Conservation (phyloP, 2,797 vertebrate genomes). For the Pangasius mekongensis region DNA sequence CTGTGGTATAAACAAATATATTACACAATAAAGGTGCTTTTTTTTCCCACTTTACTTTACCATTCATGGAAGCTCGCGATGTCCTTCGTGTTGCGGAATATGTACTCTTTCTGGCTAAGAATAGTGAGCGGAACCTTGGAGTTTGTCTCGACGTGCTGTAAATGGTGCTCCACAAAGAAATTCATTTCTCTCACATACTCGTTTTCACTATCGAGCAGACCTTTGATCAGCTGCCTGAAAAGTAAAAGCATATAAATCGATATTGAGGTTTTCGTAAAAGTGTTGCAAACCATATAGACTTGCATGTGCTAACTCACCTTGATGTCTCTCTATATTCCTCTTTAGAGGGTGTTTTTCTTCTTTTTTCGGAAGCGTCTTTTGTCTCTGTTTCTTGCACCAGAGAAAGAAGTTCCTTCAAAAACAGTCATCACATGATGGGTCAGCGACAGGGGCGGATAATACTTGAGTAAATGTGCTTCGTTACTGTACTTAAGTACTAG, state of each 20-base stretch:
- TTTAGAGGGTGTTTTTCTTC: conserved; percentile 81
- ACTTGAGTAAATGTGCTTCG: neutral
- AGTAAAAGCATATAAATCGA: neutral
- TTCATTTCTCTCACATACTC: conserved; percentile 86
- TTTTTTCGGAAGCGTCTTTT: conserved; percentile 70
- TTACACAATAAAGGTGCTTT: too few relatives aligned
- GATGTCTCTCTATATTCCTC: conserved; percentile 88
- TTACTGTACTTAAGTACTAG: neutral
- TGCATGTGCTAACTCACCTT: conserved; percentile 73
- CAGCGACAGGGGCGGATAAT: neutral
- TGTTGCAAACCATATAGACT: neutral
- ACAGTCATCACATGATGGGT: neutral
- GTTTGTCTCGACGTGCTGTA: conserved; percentile 79
- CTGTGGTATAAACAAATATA: neutral
- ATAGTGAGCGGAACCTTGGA: conserved; percentile 73
- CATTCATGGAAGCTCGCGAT: conserved; percentile 84
- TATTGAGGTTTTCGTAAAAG: neutral
- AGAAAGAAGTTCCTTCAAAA: conserved; percentile 70
- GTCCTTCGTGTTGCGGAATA: conserved; percentile 91
- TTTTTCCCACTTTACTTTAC: conserved; percentile 65
- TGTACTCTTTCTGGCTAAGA: conserved; percentile 83
- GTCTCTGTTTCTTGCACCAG: conserved; percentile 64
- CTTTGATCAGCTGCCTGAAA: conserved; percentile 84
- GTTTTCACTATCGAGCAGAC: conserved; percentile 86
- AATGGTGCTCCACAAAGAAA: conserved; percentile 81